phyloP scores from a whole-genome alignment of 1,140 invertebrate species.

The Metaphire vulgaris region DNA sequence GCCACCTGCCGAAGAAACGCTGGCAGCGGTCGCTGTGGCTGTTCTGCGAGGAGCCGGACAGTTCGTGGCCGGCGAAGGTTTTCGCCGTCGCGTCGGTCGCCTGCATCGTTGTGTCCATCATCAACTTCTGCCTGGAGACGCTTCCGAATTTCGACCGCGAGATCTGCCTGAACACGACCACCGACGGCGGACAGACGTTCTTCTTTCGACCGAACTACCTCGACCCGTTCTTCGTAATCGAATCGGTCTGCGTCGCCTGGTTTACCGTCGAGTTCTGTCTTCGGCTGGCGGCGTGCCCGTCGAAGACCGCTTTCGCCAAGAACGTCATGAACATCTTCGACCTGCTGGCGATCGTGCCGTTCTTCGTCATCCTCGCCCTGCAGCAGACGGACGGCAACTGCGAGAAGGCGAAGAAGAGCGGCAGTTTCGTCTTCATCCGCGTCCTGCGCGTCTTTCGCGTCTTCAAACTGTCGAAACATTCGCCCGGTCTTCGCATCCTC shows the following conservation, averaged over 20 bases:
- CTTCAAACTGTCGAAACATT: conserved; percentile 45
- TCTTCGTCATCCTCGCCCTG: conserved; percentile 88
- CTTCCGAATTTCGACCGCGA: conserved; percentile 41
- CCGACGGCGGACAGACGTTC: too few species aligned
- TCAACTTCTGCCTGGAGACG: conserved; percentile 52
- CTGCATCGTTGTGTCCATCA: conserved; percentile 47
- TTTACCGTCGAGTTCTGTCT: conserved; percentile 55
- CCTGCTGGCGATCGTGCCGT: conserved; percentile 95
- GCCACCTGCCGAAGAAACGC: conserved; percentile 63
- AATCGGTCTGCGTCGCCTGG: conserved; percentile 54
- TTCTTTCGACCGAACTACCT: conserved; percentile 34
- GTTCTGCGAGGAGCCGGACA: too few species aligned
- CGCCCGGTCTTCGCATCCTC: conserved; percentile 34
- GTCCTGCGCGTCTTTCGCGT: conserved; percentile 47
- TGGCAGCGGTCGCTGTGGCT: conserved; percentile 76
- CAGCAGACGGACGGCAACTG: conserved; percentile 33
- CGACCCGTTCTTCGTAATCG: conserved; percentile 47
- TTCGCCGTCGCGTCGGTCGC: conserved; percentile 44
- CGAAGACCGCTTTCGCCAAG: conserved; percentile 51
- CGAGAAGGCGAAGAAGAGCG: conserved; percentile 35
- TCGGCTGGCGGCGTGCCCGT: conserved; percentile 48
- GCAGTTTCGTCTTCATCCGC: conserved; percentile 45
- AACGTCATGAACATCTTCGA: conserved; percentile 99
- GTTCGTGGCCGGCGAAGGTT: conserved; percentile 69
- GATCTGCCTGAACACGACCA: conserved; percentile 22